These are phyloP conservation scores for Scolopax bukidnonensis DNA, from an alignment of 2,797 vertebrate genomes.

Conservation along the genomic window DNA sequence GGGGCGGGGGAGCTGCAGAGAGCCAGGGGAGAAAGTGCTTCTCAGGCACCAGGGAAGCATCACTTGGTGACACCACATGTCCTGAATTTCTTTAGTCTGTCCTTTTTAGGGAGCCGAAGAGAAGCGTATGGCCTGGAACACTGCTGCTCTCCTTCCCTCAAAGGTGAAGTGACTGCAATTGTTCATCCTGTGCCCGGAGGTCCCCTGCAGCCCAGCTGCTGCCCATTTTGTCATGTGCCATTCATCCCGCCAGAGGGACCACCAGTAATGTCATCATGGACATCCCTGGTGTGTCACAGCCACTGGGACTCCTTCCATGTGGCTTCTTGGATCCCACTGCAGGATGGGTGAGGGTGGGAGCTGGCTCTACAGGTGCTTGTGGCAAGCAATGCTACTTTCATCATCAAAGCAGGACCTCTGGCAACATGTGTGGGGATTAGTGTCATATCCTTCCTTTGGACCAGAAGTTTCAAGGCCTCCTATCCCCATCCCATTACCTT, in stretches of 20 bases:
- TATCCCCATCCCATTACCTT: background rate
- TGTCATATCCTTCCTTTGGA: rapidly evolving
- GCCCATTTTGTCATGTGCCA: background rate
- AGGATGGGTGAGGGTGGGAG: background rate
- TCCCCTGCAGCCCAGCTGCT: rapidly evolving
- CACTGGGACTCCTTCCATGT: background rate
- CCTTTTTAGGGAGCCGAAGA: background rate
- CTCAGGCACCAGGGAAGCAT: background rate
- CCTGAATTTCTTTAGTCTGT: background rate
- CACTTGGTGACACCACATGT: background rate
- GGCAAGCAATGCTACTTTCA: background rate
- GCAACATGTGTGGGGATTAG: background rate
- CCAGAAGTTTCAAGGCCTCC: background rate
- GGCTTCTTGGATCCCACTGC: rapidly evolving
- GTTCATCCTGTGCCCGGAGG: background rate
- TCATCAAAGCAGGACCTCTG: background rate
- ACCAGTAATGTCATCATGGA: background rate
- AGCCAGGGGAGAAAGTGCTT: background rate
- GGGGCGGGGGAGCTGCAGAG: rapidly evolving
- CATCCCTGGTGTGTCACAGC: background rate
- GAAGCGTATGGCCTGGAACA: rapidly evolving
- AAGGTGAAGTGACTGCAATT: background rate
- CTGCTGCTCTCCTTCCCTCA: background rate
- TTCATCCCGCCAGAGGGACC: rapidly evolving
- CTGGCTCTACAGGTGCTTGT: rapidly evolving